Conservation (phyloP, 2,113 vertebrate species). For the Oriolus oriolus region DNA sequence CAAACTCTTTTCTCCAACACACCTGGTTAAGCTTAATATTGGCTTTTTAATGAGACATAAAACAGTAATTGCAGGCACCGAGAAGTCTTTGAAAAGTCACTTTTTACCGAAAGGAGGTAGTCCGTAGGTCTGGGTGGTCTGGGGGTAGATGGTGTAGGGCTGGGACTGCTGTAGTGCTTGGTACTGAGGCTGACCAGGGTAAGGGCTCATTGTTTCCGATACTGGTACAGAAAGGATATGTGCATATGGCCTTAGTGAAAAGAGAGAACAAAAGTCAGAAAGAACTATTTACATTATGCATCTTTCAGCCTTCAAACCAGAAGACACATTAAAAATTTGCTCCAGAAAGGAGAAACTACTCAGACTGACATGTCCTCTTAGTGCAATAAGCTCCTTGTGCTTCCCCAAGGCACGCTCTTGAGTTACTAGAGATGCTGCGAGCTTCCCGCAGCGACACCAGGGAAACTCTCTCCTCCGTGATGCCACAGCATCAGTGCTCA, state of each 20-base stretch:
- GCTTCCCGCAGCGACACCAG: not conserved
- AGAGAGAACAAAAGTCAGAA: slow-evolving; percentile 21
- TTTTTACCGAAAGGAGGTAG: slow-evolving; percentile 96
- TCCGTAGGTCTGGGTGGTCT: slow-evolving; percentile 90
- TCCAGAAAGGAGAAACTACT: not conserved
- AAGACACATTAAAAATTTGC: not conserved
- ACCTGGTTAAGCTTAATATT: not conserved
- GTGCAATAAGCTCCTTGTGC: not conserved
- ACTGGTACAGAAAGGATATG: slow-evolving; percentile 78
- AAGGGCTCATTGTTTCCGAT: slow-evolving; percentile 84
- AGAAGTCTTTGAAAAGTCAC: not conserved
- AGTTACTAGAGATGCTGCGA: not conserved
- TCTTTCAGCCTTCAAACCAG: not conserved
- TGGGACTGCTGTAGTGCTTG: slow-evolving; percentile 86
- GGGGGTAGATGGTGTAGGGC: slow-evolving; percentile 88
- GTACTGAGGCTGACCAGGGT: slow-evolving; percentile 84
- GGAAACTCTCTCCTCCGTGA: not conserved
- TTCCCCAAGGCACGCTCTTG: not conserved
- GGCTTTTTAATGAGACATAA: not conserved
- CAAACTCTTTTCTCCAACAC: not conserved
- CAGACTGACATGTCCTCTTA: not conserved
- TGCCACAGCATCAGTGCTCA: not conserved
- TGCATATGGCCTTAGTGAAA: slow-evolving; percentile 75
- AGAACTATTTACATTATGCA: not conserved
- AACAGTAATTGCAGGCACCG: not conserved